Evolutionary conservation across 2,113 vertebrate genomes (phyloP).

Genomic region (Antechinus flavipes): DNA sequence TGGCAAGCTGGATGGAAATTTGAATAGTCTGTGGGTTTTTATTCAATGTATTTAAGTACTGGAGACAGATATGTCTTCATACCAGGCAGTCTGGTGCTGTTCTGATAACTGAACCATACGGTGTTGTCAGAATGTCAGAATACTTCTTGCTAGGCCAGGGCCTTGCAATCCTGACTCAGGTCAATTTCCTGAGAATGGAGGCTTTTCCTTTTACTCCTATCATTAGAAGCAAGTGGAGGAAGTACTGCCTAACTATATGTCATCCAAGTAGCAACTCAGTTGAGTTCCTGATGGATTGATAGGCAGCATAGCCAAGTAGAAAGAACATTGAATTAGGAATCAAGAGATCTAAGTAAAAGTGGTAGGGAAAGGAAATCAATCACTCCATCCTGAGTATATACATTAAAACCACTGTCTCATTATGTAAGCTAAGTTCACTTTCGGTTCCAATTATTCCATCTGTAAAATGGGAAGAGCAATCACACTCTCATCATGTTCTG

Average conservation of each 20-base stretch:
- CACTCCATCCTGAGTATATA: not conserved
- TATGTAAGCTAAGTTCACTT: not conserved
- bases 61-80: not conserved
- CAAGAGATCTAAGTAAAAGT: not conserved
- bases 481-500: not conserved
- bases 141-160: slow-evolving; percentile 13
- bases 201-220: not conserved
- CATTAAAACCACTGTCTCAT: not conserved
- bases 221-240: not conserved
- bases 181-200: not conserved
- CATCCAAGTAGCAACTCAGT: not conserved
- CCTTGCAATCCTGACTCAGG: not conserved
- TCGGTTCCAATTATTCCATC: not conserved
- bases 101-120: slow-evolving; percentile 8
- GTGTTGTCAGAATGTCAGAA: slow-evolving; percentile 2
- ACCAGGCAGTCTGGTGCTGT: not conserved
- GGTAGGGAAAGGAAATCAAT: not conserved
- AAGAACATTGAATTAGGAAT: not conserved
- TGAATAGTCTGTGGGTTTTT: not conserved
- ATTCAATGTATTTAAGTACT: not conserved
- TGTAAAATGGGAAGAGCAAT: not conserved
- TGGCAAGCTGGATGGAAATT: not conserved
- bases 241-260: not conserved
- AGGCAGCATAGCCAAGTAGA: not conserved
- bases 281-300: not conserved